Percentiles rank a stretch among this genome's conserved stretches.
These are phyloP conservation scores for Andrena bucephala DNA, from an alignment of 2,888 invertebrate genomes.

Conservation along the genomic window DNA sequence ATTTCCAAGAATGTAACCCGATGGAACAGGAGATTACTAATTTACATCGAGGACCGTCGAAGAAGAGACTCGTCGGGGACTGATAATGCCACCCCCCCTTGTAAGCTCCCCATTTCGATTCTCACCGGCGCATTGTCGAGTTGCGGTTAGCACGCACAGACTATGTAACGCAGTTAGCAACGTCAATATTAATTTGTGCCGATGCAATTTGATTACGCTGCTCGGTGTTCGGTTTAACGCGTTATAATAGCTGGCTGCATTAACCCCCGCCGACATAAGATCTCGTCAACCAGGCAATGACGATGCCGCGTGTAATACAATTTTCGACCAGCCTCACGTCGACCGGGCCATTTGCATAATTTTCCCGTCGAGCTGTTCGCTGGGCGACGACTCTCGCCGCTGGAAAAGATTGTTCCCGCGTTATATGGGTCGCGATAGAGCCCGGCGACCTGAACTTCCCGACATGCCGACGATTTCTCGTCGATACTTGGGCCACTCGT, in stretches of 20 bases:
- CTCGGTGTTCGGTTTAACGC: constrained; percentile 46
- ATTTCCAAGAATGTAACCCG: not conserved
- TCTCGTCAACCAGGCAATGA: constrained; percentile 15
- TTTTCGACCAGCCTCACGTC: constrained; percentile 7
- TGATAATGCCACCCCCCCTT: constrained; percentile 8
- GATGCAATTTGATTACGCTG: constrained; percentile 62
- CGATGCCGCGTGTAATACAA: constrained; percentile 3
- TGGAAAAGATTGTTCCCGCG: not conserved
- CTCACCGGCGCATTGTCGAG: constrained; percentile 44
- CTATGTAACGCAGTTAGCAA: constrained; percentile 60
- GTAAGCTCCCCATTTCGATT: not conserved
- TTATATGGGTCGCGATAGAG: not conserved
- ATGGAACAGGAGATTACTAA: not conserved
- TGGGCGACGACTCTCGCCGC: not conserved
- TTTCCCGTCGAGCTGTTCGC: not conserved
- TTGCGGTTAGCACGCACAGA: constrained; percentile 54
- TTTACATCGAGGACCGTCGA: not conserved
- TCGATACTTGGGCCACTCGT: constrained; percentile 37
- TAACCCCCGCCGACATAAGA: constrained; percentile 23
- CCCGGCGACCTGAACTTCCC: not conserved
- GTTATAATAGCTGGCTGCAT: constrained; percentile 51
- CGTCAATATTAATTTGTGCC: constrained; percentile 69
- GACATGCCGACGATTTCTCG: constrained; percentile 5
- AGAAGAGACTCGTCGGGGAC: not conserved
- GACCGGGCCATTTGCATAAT: constrained; percentile 31